These are phyloP conservation scores for Macrotus californicus DNA, from an alignment of 2,113 vertebrate genomes.

Conservation along the genomic window DNA sequence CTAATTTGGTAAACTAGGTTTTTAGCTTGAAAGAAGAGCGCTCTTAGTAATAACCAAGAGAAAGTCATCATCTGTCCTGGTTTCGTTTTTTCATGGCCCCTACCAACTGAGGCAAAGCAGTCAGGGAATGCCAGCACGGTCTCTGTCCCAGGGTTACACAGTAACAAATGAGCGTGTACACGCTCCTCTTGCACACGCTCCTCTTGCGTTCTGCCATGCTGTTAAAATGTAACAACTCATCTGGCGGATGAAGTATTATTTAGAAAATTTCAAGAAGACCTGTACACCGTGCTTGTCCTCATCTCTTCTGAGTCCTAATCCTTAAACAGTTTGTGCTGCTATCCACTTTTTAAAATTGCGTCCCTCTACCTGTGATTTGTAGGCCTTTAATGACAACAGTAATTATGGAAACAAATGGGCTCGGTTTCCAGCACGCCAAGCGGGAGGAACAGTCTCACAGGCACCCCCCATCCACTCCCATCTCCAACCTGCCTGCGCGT, in stretches of 20 bases:
- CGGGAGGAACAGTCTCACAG: not conserved
- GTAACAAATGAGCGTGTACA: not conserved
- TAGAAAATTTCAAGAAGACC: not conserved
- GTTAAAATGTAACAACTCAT: not conserved
- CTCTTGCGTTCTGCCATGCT: not conserved
- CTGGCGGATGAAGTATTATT: not conserved
- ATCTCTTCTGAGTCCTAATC: not conserved
- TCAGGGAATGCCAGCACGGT: not conserved
- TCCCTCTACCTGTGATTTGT: not conserved
- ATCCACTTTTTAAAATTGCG: not conserved
- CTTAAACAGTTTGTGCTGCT: not conserved
- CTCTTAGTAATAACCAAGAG: not conserved
- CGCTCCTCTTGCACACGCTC: not conserved
- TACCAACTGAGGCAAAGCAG: not conserved
- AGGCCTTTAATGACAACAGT: not conserved
- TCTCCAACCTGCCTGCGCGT: not conserved
- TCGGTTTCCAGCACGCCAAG: not conserved
- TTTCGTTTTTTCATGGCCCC: not conserved
- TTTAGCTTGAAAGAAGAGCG: not conserved
- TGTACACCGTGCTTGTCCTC: not conserved
- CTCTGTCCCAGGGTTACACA: not conserved
- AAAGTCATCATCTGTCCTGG: not conserved
- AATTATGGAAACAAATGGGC: not conserved
- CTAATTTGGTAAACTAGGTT: not conserved
- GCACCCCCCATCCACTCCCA: not conserved